Conservation (phyloP, 2,888 invertebrate species). For the Trissolcus japonicus region DNA sequence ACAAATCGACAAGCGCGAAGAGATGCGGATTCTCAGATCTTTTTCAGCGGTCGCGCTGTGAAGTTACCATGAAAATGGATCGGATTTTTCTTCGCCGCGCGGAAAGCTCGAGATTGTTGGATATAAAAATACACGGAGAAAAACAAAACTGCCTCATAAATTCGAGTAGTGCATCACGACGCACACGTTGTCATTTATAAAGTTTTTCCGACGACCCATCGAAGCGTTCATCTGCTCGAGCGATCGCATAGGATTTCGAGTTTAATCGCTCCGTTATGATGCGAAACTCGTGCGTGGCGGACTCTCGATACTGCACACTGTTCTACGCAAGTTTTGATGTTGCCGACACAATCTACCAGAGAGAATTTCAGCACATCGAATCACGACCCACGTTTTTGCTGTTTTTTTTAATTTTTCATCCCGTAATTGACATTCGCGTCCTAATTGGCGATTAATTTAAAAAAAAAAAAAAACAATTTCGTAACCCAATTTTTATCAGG, state of each 20-base stretch:
- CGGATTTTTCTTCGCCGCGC: constrained; percentile 19
- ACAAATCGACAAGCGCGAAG: constrained; percentile 19
- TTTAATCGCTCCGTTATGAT: constrained; percentile 58
- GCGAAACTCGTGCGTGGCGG: constrained; percentile 45
- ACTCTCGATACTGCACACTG: constrained; percentile 8
- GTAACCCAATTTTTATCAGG: no score
- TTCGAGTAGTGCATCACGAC: constrained; percentile 35
- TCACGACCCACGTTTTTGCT: constrained; percentile 33
- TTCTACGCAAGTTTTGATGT: constrained; percentile 56
- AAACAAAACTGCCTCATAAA: constrained; percentile 46
- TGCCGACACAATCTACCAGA: constrained; percentile 56
- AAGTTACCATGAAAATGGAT: constrained; percentile 32
- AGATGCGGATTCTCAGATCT: constrained; percentile 12
- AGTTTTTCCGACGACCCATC: constrained; percentile 47
- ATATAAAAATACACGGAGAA: constrained; percentile 44
- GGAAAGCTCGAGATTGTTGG: constrained; percentile 34
- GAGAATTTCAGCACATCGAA: constrained; percentile 36
- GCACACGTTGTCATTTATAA: constrained; percentile 56
- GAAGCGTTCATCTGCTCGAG: constrained; percentile 15
- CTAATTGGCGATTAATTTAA: no score
- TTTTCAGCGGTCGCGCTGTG: no score
- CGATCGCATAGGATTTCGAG: constrained; percentile 9
- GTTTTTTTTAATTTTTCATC: constrained; percentile 29
- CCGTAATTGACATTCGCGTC: no score
- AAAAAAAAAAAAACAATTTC: no score